Evolutionary conservation across 2,113 vertebrate species (phyloP).

Genomic region (Hemicordylus capensis): DNA sequence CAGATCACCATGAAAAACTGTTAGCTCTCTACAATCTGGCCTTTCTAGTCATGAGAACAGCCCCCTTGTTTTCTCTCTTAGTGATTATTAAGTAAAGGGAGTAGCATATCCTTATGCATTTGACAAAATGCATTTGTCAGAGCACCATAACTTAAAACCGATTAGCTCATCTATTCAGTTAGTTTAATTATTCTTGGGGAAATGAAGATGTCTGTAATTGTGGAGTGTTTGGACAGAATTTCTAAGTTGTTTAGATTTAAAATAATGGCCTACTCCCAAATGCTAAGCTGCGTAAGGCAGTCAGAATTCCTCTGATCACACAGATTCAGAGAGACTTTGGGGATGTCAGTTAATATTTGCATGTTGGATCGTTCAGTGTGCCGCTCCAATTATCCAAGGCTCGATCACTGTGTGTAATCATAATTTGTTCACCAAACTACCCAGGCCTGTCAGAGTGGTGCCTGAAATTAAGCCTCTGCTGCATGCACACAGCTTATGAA

Average conservation of each 20-base stretch:
- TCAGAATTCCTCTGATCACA: slow-evolving; percentile 49
- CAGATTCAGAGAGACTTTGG: slow-evolving; percentile 55
- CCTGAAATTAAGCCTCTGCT: slow-evolving; percentile 77
- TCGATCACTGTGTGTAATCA: slow-evolving; percentile 71
- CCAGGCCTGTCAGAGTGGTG: slow-evolving; percentile 73
- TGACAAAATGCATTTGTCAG: neutral
- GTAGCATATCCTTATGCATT: neutral
- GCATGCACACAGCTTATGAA: slow-evolving; percentile 72
- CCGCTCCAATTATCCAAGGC: slow-evolving; percentile 70
- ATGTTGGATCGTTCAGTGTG: slow-evolving; percentile 59
- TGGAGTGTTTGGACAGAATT: slow-evolving; percentile 21
- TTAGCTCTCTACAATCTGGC: too few species aligned
- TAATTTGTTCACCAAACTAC: slow-evolving; percentile 75
- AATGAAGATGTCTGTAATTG: slow-evolving; percentile 31
- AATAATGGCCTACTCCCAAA: slow-evolving; percentile 24
- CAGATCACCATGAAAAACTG: too few species aligned
- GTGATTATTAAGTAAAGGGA: accelerated
- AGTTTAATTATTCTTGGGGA: slow-evolving; percentile 24
- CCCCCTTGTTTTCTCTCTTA: neutral
- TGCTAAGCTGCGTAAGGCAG: slow-evolving; percentile 23
- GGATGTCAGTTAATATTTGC: slow-evolving; percentile 61
- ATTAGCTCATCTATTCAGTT: neutral
- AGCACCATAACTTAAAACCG: neutral
- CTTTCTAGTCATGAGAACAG: too few species aligned
- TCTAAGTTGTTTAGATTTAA: slow-evolving; percentile 40